Conservation (phyloP, 2,797 vertebrate species). For the Mycteria americana region DNA sequence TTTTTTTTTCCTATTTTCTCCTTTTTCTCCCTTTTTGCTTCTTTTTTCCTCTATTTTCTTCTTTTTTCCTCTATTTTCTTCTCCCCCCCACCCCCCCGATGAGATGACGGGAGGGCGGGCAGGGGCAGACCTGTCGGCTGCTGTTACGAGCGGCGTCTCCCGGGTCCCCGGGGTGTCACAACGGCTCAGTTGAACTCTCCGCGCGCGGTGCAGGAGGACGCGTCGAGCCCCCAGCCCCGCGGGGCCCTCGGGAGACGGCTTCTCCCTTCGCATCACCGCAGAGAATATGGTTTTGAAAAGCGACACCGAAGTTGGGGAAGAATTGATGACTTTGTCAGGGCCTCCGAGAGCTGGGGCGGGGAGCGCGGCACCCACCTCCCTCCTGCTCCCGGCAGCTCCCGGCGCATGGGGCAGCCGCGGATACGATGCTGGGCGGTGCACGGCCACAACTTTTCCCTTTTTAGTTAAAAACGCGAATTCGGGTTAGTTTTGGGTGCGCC, state of each 20-base stretch:
- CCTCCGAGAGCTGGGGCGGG: background rate
- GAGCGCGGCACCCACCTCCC: background rate
- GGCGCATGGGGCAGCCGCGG: accelerated
- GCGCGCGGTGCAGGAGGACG: background rate
- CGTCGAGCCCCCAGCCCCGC: background rate
- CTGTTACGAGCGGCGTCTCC: background rate
- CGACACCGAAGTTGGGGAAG: background rate
- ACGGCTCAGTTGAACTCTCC: background rate
- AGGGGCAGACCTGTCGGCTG: slow-evolving; percentile 8
- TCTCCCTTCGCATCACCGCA: background rate
- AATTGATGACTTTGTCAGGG: slow-evolving; percentile 11
- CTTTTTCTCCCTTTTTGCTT: accelerated
- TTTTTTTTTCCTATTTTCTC: accelerated
- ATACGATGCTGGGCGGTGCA: accelerated
- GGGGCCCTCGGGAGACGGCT: background rate
- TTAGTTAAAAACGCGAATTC: accelerated
- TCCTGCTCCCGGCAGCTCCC: background rate
- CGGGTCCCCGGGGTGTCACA: slow-evolving; percentile 32
- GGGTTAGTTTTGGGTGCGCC: accelerated
- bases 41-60: accelerated
- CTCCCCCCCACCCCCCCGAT: too few relatives aligned
- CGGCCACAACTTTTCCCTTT: background rate
- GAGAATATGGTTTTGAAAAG: background rate
- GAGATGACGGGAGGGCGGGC: background rate
- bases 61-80: too few relatives aligned